Evolutionary conservation across 1,140 invertebrate species (phyloP).

Genomic region (Drosophila pectinifera): DNA sequence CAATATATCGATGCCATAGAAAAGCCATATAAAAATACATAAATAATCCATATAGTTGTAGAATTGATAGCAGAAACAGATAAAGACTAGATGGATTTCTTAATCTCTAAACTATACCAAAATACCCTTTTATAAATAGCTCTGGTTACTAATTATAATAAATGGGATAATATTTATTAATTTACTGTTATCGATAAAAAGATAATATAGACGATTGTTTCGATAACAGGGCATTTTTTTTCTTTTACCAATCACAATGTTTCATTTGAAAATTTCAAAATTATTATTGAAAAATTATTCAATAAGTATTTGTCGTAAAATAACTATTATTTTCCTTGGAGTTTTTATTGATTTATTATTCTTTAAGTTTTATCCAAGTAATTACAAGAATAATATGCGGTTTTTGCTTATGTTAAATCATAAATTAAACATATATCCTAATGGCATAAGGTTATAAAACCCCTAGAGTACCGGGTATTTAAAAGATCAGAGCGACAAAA

Average conservation of each 20-base stretch:
- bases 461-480: not conserved
- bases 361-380: not conserved
- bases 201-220: too few relatives aligned
- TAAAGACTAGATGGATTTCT: not conserved
- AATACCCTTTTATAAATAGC: not conserved
- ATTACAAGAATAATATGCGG: not conserved
- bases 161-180: too few relatives aligned
- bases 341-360: not conserved
- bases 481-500: not conserved
- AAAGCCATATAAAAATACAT: too few relatives aligned
- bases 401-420: not conserved
- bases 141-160: not conserved
- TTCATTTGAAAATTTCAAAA: too few relatives aligned
- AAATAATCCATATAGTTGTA: too few relatives aligned
- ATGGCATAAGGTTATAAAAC: not conserved
- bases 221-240: too few relatives aligned
- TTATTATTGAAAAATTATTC: too few relatives aligned
- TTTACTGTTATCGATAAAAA: too few relatives aligned
- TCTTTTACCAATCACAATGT: too few relatives aligned
- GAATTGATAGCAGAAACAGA: slow-evolving; percentile 1
- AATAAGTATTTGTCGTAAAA: too few relatives aligned
- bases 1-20: too few relatives aligned
- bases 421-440: not conserved
- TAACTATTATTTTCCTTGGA: too few relatives aligned
- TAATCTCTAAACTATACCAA: slow-evolving; percentile 2